Evolutionary conservation across 2,888 invertebrate species (phyloP), one percentile per base, ranked within the genome.

Genomic region (Caenorhabditis parvicauda): DNA sequence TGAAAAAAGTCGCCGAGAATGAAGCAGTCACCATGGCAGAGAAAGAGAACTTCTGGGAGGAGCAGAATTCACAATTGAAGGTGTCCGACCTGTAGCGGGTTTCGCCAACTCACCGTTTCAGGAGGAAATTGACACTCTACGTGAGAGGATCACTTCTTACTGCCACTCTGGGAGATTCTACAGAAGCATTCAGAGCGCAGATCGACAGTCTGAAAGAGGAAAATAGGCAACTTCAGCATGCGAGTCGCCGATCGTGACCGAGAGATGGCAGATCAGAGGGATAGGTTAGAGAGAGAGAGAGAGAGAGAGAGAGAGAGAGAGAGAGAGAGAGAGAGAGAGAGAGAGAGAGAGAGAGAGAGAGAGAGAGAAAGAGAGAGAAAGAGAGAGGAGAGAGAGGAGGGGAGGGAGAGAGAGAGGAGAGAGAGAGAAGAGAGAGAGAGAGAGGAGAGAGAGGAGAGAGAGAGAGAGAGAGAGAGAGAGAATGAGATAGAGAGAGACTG

Each of bases 171-270:
- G 66, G 62, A 25, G 66, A 63, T 39, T 58, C 59, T 21, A 62
- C 58, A 5, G 66, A 62, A 29, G 62, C 62, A 3, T 61, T 70
- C 42, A 66, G 77, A 22, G 75, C 73, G 2, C 79, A 79, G 48
- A 77, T 79, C 32, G 74, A 77, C 42, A 75, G 72, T 63, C 62
- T 79, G 48, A 73, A 74, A 25, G 74, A 75, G 22, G 79, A 80
- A 53, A 79, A 79, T 47, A 53, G 70, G n/a, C 67, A 72, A 22
- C 53, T 79, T 24, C 76, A 75, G 44, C 72, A 76, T 53, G 53
- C 61, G 46, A 71, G 65, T 42, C 56, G 77, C 6, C n/a, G 79
- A 79, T 22, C 53, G 78, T 28, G 79, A 79, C 59, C 44, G 75
- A 24, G 77, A 79, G 46, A 63, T 78, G 61, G 74, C 75, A 5